Percentiles rank a stretch among this genome's conserved stretches.
phyloP scores from a whole-genome alignment of 2,888 invertebrate species.

The Ethmia dodecea region DNA sequence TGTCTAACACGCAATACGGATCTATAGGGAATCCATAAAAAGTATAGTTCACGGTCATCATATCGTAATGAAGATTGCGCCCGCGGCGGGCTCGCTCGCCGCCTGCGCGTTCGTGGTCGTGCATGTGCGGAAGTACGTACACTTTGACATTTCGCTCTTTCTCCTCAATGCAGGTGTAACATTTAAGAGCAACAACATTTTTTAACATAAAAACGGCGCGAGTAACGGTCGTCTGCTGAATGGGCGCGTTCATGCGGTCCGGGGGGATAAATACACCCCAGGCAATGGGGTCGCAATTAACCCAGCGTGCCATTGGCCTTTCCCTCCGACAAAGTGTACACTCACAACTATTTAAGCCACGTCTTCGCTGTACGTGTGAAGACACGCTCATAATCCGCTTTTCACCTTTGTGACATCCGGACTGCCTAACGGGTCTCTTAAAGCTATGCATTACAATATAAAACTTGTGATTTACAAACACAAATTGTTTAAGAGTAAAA shows the following conservation, averaged over 20 bases:
- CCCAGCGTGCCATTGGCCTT: constrained; percentile 41
- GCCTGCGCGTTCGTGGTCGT: constrained; percentile 12
- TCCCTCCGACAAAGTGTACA: constrained; percentile 23
- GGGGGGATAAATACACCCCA: constrained; percentile 39
- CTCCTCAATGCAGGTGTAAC: constrained; percentile 52
- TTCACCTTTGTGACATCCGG: constrained; percentile 54
- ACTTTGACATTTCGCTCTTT: constrained; percentile 56
- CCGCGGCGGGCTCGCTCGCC: constrained; percentile 17
- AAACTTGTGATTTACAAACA: constrained; percentile 63
- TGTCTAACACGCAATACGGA: constrained; percentile 49
- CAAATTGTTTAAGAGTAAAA: constrained; percentile 62
- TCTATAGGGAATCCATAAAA: constrained; percentile 47
- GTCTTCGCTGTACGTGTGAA: constrained; percentile 31
- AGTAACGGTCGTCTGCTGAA: constrained; percentile 56
- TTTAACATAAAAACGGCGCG: constrained; percentile 43
- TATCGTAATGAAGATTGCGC: constrained; percentile 18
- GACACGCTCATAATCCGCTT: constrained; percentile 46
- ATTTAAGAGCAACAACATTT: constrained; percentile 35
- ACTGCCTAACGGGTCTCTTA: constrained; percentile 44
- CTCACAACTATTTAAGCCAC: constrained; percentile 28
- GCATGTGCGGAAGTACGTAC: constrained; percentile 46
- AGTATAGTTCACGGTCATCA: constrained; percentile 60
- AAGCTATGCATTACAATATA: constrained; percentile 43
- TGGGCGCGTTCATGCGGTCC: constrained; percentile 28
- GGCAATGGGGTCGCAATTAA: constrained; percentile 34